Evolutionary conservation across 2,888 invertebrate species (phyloP), one percentile per base, ranked within the genome.

Genomic region (Globia sparganii): DNA sequence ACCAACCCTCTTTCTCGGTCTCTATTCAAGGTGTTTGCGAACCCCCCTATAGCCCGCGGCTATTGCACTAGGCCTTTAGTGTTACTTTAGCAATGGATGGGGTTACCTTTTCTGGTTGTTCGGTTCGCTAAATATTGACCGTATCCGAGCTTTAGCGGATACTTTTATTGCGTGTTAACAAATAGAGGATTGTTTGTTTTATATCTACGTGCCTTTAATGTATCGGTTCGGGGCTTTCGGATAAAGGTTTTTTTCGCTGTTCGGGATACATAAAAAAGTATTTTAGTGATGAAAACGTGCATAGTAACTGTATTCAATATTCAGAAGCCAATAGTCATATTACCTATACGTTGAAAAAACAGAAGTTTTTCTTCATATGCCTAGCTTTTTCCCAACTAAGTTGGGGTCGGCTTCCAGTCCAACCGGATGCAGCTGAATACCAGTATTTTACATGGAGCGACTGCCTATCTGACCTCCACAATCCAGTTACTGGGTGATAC

Each of bases 141-240:
- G 93, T 92, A 91, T 91, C 88, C 89, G 89, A 78, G 81, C 89
- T 90, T 91, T 89, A 90, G 89, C 87, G 90, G 92, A 91, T 92
- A 92, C 94, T 93, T 92, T 95, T 95, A 95, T 94, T 95, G 93
- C 94, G 88, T 93, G 94, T 93, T 93, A 92, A 93, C 93, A 94
- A 95, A 95, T 90, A 94, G 86, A 86, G 75, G 83, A 81, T 81
- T 90, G 90, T 89, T 91, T 87, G 88, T 89, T 88, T 87, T 87
- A 80, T 84, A 82, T 84, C 65, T 88, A 91, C 90, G 89, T 91
- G 90, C 82, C 81, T 83, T 75, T 87, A 86, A 86, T 86, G 71
- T 79, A 83, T 78, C 64, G 67, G 68, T 72, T 78, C 83, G 78
- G 80, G 67, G 71, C 62, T 80, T 76, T 84, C 73, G 67, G 69